These are phyloP conservation scores for Pseudococcus jackbeardsleyi DNA, from an alignment of 2,888 invertebrate species.

Conservation along the genomic window DNA sequence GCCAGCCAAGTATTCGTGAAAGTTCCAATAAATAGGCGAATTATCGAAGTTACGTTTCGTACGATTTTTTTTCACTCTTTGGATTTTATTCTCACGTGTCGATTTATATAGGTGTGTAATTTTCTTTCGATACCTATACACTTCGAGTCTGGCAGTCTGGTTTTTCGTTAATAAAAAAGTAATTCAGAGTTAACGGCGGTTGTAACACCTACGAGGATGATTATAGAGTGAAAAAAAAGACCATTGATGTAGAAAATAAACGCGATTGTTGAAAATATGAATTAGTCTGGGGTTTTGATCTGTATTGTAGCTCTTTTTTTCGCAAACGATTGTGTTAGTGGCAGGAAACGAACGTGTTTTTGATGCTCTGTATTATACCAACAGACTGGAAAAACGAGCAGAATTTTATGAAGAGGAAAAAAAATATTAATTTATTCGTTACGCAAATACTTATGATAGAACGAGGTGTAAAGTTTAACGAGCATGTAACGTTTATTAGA, in stretches of 20 bases:
- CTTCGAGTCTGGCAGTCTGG: not conserved
- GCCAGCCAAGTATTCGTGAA: not conserved
- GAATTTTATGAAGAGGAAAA: not conserved
- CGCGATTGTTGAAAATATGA: not conserved
- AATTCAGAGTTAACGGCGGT: not conserved
- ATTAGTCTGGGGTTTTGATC: not conserved
- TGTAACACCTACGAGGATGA: not conserved
- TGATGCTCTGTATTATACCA: not conserved
- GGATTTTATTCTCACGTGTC: not conserved
- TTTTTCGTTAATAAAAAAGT: not conserved
- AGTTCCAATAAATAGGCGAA: not conserved
- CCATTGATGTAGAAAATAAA: not conserved
- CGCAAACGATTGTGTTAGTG: not conserved
- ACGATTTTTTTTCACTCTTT: not conserved
- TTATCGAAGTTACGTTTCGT: not conserved
- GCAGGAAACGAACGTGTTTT: not conserved
- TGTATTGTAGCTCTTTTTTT: not conserved
- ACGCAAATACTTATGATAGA: not conserved
- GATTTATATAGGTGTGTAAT: not conserved
- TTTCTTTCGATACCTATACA: not conserved
- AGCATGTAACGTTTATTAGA: not conserved
- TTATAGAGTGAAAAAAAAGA: not conserved
- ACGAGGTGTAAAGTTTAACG: slow-evolving; percentile 8
- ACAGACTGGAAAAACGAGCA: not conserved
- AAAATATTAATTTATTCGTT: not conserved